Percentiles rank a stretch among this genome's conserved stretches.
Evolutionary conservation across 2,797 vertebrate genomes (phyloP).

Genomic region (Varecia variegata): DNA sequence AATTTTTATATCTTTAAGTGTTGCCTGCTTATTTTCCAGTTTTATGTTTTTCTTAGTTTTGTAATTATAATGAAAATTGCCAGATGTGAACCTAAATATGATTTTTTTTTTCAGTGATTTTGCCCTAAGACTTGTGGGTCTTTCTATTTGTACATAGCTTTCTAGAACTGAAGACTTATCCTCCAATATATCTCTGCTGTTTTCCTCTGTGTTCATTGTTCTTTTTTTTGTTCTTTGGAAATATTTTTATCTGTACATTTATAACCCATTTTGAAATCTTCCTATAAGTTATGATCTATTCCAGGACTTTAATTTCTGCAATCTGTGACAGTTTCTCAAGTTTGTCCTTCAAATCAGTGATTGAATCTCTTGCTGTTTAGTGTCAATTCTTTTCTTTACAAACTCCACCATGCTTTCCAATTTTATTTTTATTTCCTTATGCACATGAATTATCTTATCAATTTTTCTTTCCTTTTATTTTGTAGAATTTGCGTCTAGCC

Average conservation of each 20-base stretch:
- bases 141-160: neutral
- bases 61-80: neutral
- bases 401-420: neutral
- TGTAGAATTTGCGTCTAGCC: neutral
- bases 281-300: neutral
- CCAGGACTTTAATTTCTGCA: neutral
- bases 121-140: neutral
- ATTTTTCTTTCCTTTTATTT: neutral
- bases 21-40: neutral
- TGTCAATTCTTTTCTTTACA: neutral
- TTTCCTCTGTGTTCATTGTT: neutral
- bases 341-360: neutral
- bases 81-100: neutral
- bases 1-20: neutral
- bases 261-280: neutral
- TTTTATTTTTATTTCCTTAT: constrained; percentile 6
- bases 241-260: neutral
- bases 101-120: neutral
- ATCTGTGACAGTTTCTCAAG: neutral
- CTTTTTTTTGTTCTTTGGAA: neutral
- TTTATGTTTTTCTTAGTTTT: neutral
- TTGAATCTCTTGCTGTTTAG: neutral
- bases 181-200: neutral
- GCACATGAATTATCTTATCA: neutral
- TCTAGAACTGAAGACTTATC: neutral